phyloP scores from a whole-genome alignment of 2,888 invertebrate species.

The Digitonthophagus gazella region DNA sequence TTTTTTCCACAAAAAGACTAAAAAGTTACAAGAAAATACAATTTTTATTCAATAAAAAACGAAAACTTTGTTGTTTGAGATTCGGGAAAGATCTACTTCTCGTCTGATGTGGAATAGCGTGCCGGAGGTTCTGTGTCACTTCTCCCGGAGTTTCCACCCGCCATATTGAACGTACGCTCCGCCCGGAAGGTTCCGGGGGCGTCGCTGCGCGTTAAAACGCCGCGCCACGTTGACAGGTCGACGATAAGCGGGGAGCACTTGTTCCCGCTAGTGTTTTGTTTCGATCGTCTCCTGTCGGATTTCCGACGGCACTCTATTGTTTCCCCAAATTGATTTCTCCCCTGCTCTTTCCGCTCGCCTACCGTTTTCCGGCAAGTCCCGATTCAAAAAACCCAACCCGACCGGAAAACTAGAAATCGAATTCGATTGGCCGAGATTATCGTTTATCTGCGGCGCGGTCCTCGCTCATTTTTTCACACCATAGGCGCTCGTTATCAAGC shows the following conservation, averaged over 20 bases:
- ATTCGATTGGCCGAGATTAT: no score
- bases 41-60: background rate
- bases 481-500: background rate
- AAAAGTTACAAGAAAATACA: background rate
- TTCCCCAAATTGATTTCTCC: conserved; percentile 36
- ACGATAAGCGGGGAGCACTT: conserved; percentile 31
- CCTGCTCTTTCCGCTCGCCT: no score
- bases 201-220: no score
- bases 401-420: no score
- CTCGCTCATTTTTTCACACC: background rate
- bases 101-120: background rate
- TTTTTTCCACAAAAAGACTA: background rate
- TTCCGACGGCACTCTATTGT: conserved; percentile 33
- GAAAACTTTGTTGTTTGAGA: no score
- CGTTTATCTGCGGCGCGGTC: no score
- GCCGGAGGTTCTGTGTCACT: conserved; percentile 17
- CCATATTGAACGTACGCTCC: conserved; percentile 48
- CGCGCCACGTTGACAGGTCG: no score
- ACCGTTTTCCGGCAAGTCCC: no score
- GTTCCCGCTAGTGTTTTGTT: conserved; percentile 42
- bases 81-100: no score
- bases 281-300: conserved; percentile 30
- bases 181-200: no score
- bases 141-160: conserved; percentile 40
- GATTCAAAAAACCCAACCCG: no score